Evolutionary conservation across 2,888 invertebrate species (phyloP).

Genomic region (Athalia cordata): DNA sequence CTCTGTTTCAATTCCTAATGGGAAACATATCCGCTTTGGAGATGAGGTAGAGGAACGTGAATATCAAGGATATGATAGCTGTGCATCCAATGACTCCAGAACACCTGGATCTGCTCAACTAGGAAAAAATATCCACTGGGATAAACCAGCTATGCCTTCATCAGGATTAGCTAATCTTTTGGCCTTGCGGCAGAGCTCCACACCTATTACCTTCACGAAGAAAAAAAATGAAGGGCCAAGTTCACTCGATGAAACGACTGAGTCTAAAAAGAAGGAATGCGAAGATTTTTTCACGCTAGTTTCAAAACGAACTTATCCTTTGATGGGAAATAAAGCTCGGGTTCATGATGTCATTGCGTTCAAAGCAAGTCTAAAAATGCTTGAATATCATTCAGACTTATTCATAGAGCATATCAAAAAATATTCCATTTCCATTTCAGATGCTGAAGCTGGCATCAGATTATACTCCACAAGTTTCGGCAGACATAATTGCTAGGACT

Average conservation of each 20-base stretch:
- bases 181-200: constrained; percentile 59
- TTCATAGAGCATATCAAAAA: neutral
- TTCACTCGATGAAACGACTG: neutral
- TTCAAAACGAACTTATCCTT: constrained; percentile 37
- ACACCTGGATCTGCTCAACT: neutral
- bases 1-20: constrained; percentile 54
- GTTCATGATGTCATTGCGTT: constrained; percentile 57
- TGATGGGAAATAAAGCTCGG: constrained; percentile 47
- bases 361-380: constrained; percentile 52
- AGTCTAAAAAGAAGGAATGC: neutral
- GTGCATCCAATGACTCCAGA: constrained; percentile 17
- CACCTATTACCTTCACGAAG: constrained; percentile 59
- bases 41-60: constrained; percentile 49
- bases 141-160: constrained; percentile 18
- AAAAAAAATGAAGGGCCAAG: constrained; percentile 38
- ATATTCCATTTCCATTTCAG: constrained; percentile 57
- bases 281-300: constrained; percentile 23
- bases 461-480: constrained; percentile 72
- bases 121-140: constrained; percentile 37
- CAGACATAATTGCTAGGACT: constrained; percentile 67
- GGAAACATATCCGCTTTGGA: constrained; percentile 65
- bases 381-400: neutral
- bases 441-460: constrained; percentile 68
- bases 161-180: constrained; percentile 57
- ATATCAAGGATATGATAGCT: constrained; percentile 28